Conservation (phyloP, 2,888 invertebrate species). For the Leptinotarsa tumamoca region DNA sequence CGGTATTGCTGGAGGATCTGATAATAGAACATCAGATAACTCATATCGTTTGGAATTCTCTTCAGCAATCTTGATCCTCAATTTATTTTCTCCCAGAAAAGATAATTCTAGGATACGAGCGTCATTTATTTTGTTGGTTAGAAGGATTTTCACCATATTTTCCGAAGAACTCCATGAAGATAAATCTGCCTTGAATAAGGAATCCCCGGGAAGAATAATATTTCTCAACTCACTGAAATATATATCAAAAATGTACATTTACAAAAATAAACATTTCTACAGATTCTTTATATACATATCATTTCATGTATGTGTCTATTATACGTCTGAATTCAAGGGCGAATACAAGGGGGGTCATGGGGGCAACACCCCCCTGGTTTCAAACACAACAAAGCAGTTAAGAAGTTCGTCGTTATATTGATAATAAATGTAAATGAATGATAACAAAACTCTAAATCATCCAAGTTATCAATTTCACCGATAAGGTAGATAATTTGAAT, state of each 20-base stretch:
- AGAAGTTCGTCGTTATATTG: too few species aligned
- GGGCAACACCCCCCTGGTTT: too few species aligned
- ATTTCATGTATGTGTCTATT: too few species aligned
- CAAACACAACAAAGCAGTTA: too few species aligned
- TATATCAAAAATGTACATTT: not conserved
- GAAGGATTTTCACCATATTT: constrained; percentile 29
- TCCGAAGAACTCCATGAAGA: not conserved
- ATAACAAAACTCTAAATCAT: too few species aligned
- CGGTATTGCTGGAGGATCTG: constrained; percentile 36
- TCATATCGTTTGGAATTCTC: constrained; percentile 37
- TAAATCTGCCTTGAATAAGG: not conserved
- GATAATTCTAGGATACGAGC: constrained; percentile 32
- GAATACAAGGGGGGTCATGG: too few species aligned
- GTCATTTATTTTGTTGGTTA: constrained; percentile 35
- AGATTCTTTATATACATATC: not conserved
- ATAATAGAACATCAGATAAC: constrained; percentile 39
- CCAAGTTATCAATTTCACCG: too few species aligned
- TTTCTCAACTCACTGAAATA: not conserved
- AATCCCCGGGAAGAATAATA: not conserved
- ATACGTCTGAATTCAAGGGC: too few species aligned
- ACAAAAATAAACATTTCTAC: too few species aligned
- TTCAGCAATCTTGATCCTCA: constrained; percentile 39
- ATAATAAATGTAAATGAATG: too few species aligned
- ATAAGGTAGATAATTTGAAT: too few species aligned
- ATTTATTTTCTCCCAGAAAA: constrained; percentile 19